Evolutionary conservation across 2,888 invertebrate species (phyloP).

Genomic region (Orchesellides sinensis): DNA sequence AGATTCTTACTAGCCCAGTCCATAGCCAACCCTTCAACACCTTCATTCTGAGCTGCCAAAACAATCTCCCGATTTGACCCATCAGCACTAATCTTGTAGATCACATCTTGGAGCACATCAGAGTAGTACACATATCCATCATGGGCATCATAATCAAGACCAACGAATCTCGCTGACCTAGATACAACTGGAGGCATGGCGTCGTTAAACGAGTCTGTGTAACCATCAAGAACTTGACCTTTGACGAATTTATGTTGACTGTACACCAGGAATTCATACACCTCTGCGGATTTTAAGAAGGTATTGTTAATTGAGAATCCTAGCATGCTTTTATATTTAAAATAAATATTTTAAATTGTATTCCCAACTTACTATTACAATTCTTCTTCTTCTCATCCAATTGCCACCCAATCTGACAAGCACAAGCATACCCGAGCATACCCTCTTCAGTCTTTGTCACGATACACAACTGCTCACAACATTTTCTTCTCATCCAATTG

Average conservation of each 20-base stretch:
- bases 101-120: constrained; percentile 95
- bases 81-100: constrained; percentile 81
- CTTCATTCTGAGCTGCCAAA: constrained; percentile 96
- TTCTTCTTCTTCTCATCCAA: constrained; percentile 85
- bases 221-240: constrained; percentile 92
- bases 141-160: constrained; percentile 94
- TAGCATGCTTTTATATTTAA: no score
- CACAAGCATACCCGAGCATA: constrained; percentile 91
- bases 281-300: constrained; percentile 78
- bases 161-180: constrained; percentile 93
- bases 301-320: neutral
- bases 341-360: neutral
- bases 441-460: constrained; percentile 80
- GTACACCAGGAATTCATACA: constrained; percentile 94
- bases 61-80: constrained; percentile 79
- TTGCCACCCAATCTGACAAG: constrained; percentile 92
- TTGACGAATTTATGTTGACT: constrained; percentile 97
- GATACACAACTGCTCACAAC: constrained; percentile 98
- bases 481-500: constrained; percentile 87
- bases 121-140: constrained; percentile 97
- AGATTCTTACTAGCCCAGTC: constrained; percentile 98
- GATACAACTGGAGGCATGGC: constrained; percentile 97
- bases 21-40: constrained; percentile 95
- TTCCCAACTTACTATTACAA: constrained; percentile 82
- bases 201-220: constrained; percentile 84